Evolutionary conservation across 1,140 invertebrate genomes (phyloP), one percentile per base, ranked within the genome.

Genomic region (Theocolax elegans): DNA sequence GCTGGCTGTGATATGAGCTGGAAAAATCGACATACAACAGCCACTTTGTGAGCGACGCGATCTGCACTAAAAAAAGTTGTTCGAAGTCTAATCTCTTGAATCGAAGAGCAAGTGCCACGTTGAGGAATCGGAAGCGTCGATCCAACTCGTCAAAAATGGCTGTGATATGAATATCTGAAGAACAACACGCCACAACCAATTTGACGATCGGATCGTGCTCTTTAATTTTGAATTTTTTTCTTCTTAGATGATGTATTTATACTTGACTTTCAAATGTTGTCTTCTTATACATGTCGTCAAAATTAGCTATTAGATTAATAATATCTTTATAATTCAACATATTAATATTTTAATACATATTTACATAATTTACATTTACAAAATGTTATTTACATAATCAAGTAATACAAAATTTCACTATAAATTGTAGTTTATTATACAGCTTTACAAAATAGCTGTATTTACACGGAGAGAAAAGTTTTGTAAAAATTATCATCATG

Each of bases 121-220:
- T 35, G 31, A 35, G 4, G 31, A 35, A 35, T 35, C 4, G 38
- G 13, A 79, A 84, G 85, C 83, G 73, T 79, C 83, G 86, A 88
- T 88, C 87, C 83, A 91, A 91, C 90, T 92, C 91, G 91, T 92
- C 91, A 92, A 92, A 91, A 92, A 92, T 92, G 92, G 92, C 92
- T 93, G 92, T 93, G 93, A 94, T 94, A 94, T 93, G 92, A 90
- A 81, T 85, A 80, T 83, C 71, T 81, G 78, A 84, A 72, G 81
- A 9, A 77, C 86, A 86, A 91, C 91, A 92, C 90, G 91, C 89
- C 92, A 92, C 92, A 93, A 89, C 90, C 91, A 92, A 89, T 92
- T 93, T 93, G 90, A 91, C 90, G 88, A 88, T 82, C 83, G 81
- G 83, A 86, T 85, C 84, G 83, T 75, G 80, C 82, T 81, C 48